Evolutionary conservation across 1,140 invertebrate species (phyloP).

Genomic region (Zophobas morio): DNA sequence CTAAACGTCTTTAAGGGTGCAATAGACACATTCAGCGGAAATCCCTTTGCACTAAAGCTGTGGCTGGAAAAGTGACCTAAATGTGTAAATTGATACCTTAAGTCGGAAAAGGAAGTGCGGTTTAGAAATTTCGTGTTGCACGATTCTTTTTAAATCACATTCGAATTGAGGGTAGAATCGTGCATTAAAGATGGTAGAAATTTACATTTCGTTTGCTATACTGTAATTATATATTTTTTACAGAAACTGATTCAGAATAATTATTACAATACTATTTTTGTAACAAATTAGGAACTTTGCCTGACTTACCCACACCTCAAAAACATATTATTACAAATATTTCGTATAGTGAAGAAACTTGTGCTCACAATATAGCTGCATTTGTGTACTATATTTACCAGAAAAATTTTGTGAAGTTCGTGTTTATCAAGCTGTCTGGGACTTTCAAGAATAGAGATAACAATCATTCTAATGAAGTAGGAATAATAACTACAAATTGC

Average conservation of each 20-base stretch:
- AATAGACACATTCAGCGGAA: slow-evolving; percentile 9
- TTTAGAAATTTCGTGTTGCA: slow-evolving; percentile 43
- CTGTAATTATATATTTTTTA: not conserved
- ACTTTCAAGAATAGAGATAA: not conserved
- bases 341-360: no score
- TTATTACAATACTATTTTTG: no score
- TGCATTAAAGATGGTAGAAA: not conserved
- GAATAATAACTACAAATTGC: not conserved
- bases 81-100: slow-evolving; percentile 41
- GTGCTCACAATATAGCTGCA: no score
- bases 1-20: slow-evolving; percentile 6
- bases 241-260: not conserved
- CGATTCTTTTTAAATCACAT: slow-evolving; percentile 33
- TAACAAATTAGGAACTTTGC: no score
- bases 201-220: not conserved
- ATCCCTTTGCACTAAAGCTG: slow-evolving; percentile 12
- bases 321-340: no score
- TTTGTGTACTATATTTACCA: no score
- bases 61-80: slow-evolving; percentile 41
- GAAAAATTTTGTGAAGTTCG: not conserved
- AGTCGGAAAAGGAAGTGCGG: slow-evolving; percentile 31
- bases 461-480: slow-evolving; percentile 6
- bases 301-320: no score
- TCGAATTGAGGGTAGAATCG: slow-evolving; percentile 1
- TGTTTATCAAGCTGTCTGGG: no score